Evolutionary conservation across 2,888 invertebrate genomes (phyloP), one percentile per base, ranked within the genome.

Genomic region (Fragum whitleyi): DNA sequence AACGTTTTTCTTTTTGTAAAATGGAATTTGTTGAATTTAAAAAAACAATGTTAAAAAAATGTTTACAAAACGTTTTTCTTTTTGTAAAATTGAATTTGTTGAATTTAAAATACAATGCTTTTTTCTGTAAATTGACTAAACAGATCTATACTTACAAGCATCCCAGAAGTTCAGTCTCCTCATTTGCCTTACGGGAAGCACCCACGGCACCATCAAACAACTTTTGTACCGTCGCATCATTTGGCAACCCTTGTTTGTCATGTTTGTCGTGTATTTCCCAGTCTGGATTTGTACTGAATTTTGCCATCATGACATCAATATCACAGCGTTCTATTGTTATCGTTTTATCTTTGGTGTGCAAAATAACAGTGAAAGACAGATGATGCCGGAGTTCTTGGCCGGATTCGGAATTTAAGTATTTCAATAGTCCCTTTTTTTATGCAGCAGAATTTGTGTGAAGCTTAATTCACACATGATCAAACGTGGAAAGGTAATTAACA

Each of bases 251-350:
- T 28, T 29, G 9, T 14, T 65, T 29, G 21, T 65, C 65, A 65
- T 65, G 29, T 65, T 11, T 65, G 65, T 65, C 65, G 6, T 36
- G 65, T 16, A 32, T 29, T 65, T 65, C 32, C 65, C 59, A 57
- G 59, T 57, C 59, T 57, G 59, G 59, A 57, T 57, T 67, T 67
- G 67, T 67, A 42, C 39, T 67, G 42, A 67, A 67, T 36, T 67
- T 67, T 67, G 67, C 39, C 23, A 39, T 7, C 39, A 67, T 42
- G 23, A 42, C 42, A 39, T 42, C 39, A 23, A 42, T 42, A 42
- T 67, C 67, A 67, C 67, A 67, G 42, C 67, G 47, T 47, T 67
- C 67, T 67, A 36, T 67, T 67, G 42, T 67, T 29, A 42, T 67
- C 39, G 67, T 67, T 11, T 67, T 39, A 47, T n/a, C 39, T 65